Evolutionary conservation across 2,113 vertebrate genomes (phyloP).

Genomic region (Chascanopsetta lugubris): DNA sequence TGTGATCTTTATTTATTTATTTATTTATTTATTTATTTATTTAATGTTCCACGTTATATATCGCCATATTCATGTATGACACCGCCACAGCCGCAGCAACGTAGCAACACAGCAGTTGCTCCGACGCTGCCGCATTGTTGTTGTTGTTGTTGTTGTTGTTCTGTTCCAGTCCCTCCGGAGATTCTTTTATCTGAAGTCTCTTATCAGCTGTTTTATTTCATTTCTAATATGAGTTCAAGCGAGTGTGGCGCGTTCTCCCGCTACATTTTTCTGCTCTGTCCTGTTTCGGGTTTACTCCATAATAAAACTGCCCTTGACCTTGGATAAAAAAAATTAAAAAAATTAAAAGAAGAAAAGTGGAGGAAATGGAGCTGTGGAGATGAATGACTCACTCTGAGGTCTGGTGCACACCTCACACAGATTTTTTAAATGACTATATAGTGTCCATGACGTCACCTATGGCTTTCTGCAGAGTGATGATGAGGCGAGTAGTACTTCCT

Average conservation of each 20-base stretch:
- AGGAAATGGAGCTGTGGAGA: slow-evolving; percentile 24
- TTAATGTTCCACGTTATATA: no score
- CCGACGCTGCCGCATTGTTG: neutral
- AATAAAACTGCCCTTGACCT: slow-evolving; percentile 41
- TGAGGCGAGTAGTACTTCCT: no score
- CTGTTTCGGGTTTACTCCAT: slow-evolving; percentile 34
- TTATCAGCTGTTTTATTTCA: no score
- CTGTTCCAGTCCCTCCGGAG: no score
- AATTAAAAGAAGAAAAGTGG: slow-evolving; percentile 43
- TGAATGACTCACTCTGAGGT: slow-evolving; percentile 23
- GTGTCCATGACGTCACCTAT: no score
- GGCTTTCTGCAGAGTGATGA: no score
- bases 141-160: no score
- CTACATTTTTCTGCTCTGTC: slow-evolving; percentile 19
- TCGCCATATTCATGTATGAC: neutral
- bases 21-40: neutral
- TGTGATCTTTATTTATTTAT: neutral
- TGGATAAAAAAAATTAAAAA: slow-evolving; percentile 62
- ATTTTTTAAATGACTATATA: no score
- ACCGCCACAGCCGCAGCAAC: no score
- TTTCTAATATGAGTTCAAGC: no score
- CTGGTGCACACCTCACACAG: no score
- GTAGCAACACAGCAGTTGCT: neutral
- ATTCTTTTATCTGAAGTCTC: no score
- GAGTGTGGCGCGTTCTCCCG: neutral